Evolutionary conservation across 2,888 invertebrate species (phyloP).

Genomic region (Gastrophysa polygoni): DNA sequence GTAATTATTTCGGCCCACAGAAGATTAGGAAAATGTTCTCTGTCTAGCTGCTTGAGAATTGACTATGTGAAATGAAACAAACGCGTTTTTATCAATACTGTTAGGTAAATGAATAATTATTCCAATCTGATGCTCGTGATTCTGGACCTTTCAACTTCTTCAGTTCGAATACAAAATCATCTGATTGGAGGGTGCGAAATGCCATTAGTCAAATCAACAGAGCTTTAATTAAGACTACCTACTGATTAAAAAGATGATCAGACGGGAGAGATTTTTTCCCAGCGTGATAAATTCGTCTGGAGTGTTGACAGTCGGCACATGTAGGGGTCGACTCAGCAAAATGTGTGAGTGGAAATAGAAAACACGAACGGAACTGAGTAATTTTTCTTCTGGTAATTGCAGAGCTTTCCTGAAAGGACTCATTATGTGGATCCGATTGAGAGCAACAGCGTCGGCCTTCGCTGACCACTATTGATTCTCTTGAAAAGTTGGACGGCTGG

Average conservation of each 20-base stretch:
- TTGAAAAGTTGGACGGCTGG: conserved; percentile 34
- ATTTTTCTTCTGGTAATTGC: conserved; percentile 48
- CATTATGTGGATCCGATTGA: conserved; percentile 50
- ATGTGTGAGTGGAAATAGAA: not conserved
- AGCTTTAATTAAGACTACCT: not conserved
- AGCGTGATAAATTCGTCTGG: not conserved
- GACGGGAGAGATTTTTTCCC: not conserved
- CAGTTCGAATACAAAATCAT: too few relatives aligned
- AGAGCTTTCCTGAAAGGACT: conserved; percentile 47
- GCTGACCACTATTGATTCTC: conserved; percentile 45
- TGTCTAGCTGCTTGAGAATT: too few relatives aligned
- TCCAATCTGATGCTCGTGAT: too few relatives aligned
- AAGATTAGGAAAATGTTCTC: too few relatives aligned
- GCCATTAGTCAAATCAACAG: not conserved
- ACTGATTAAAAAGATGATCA: not conserved
- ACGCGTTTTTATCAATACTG: too few relatives aligned
- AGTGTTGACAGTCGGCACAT: not conserved
- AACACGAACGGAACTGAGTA: conserved; percentile 39
- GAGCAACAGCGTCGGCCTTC: conserved; percentile 41
- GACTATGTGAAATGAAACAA: too few relatives aligned
- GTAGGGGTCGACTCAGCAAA: not conserved
- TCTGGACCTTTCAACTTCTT: too few relatives aligned
- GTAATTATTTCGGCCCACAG: too few relatives aligned
- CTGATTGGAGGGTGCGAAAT: too few relatives aligned
- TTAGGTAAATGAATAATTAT: too few relatives aligned